Conservation (phyloP, 2,888 invertebrate genomes). For the Parnassius smintheus region DNA sequence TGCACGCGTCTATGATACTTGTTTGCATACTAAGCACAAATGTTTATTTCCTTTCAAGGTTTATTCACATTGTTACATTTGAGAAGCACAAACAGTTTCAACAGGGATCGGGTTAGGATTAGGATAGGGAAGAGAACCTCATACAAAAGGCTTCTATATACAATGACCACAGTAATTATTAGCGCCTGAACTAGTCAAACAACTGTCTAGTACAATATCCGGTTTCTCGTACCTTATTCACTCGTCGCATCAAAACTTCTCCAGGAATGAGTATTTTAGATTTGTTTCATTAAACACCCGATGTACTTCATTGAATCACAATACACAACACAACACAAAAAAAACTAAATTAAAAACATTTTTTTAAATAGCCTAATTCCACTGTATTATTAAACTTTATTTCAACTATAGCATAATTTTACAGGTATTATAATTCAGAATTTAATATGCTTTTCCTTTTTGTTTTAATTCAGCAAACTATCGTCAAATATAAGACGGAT, state of each 20-base stretch:
- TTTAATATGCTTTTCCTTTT: conserved; percentile 38
- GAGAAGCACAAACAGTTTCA: conserved; percentile 36
- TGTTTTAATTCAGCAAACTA: conserved; percentile 42
- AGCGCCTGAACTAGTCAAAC: conserved; percentile 61
- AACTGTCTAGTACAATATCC: conserved; percentile 68
- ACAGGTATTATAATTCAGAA: conserved; percentile 37
- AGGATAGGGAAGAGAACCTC: conserved; percentile 40
- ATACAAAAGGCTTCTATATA: conserved; percentile 41
- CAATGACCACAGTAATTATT: conserved; percentile 47
- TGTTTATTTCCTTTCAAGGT: conserved; percentile 54
- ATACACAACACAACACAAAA: conserved; percentile 56
- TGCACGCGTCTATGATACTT: conserved; percentile 43
- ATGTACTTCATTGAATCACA: conserved; percentile 54
- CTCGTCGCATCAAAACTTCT: conserved; percentile 67
- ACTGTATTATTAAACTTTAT: conserved; percentile 2
- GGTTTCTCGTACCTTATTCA: conserved; percentile 75
- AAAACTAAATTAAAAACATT: conserved; percentile 49
- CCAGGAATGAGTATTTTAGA: conserved; percentile 46
- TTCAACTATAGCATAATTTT: conserved; percentile 27
- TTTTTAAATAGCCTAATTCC: conserved; percentile 14
- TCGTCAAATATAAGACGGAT: conserved; percentile 43
- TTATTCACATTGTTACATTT: too few relatives aligned
- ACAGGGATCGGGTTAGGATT: conserved; percentile 22
- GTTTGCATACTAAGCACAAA: conserved; percentile 60
- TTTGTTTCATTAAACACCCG: conserved; percentile 51